These are phyloP conservation scores for Phyllotreta striolata DNA, from an alignment of 2,888 invertebrate genomes.

Conservation along the genomic window DNA sequence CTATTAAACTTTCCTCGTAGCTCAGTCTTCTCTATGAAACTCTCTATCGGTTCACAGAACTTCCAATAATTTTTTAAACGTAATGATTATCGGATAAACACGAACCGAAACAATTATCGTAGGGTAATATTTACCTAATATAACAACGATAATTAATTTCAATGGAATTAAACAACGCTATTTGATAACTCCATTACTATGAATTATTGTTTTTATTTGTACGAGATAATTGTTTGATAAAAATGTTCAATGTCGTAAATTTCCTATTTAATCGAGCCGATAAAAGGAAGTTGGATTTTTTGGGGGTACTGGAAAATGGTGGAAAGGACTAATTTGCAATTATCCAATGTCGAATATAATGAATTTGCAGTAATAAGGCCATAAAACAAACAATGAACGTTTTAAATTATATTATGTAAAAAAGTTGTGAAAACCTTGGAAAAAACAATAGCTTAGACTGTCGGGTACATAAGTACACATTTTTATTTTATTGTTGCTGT, in stretches of 20 bases:
- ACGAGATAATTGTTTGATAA: neutral
- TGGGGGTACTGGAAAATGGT: too few species aligned
- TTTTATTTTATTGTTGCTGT: neutral
- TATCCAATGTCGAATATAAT: constrained; percentile 18
- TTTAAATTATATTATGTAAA: constrained; percentile 9
- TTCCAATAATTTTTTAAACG: too few species aligned
- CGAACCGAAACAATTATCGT: too few species aligned
- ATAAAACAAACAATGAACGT: constrained; percentile 10
- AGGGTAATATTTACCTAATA: too few species aligned
- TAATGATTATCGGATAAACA: too few species aligned
- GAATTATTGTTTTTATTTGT: neutral
- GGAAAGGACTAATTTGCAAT: constrained; percentile 6
- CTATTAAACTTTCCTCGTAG: too few species aligned
- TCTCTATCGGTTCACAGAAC: too few species aligned
- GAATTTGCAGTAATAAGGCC: neutral
- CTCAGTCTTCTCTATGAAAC: too few species aligned
- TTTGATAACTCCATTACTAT: neutral
- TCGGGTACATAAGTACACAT: neutral
- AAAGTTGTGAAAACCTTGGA: constrained; percentile 6
- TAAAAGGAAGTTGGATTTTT: too few species aligned
- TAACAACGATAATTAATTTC: too few species aligned
- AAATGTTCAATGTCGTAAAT: neutral
- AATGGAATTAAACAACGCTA: too few species aligned
- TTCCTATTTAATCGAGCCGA: too few species aligned
- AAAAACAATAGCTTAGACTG: constrained; percentile 11